These are phyloP conservation scores for Glossophaga mutica DNA, from an alignment of 2,797 vertebrate genomes.

Conservation along the genomic window DNA sequence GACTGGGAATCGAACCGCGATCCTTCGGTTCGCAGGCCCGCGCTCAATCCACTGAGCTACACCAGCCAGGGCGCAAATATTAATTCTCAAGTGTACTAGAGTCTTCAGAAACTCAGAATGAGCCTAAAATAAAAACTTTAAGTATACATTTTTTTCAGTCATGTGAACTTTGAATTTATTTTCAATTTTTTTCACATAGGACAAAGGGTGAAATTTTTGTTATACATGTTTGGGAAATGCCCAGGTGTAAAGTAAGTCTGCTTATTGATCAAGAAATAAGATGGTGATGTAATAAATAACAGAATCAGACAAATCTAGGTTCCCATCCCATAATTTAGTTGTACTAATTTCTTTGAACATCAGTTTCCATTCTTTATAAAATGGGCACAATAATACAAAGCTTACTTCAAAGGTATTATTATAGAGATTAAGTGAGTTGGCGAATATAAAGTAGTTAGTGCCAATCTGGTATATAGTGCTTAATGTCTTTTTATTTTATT, in stretches of 20 bases:
- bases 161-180: background rate
- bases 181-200: background rate
- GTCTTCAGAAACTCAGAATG: background rate
- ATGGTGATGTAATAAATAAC: background rate
- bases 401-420: background rate
- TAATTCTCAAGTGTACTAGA: background rate
- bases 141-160: background rate
- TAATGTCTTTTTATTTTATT: background rate
- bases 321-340: background rate
- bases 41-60: no score
- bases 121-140: background rate
- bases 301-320: background rate
- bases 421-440: background rate
- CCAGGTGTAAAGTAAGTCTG: no score
- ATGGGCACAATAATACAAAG: background rate
- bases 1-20: no score
- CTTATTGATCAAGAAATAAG: background rate
- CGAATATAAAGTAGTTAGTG: background rate
- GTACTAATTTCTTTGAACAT: background rate
- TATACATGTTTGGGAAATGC: background rate
- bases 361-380: constrained; percentile 5
- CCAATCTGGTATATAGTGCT: background rate
- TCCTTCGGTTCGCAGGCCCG: no score
- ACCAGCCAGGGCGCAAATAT: no score
- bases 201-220: background rate